phyloP scores from a whole-genome alignment of 2,888 invertebrate genomes.

The Lumbricus terrestris region DNA sequence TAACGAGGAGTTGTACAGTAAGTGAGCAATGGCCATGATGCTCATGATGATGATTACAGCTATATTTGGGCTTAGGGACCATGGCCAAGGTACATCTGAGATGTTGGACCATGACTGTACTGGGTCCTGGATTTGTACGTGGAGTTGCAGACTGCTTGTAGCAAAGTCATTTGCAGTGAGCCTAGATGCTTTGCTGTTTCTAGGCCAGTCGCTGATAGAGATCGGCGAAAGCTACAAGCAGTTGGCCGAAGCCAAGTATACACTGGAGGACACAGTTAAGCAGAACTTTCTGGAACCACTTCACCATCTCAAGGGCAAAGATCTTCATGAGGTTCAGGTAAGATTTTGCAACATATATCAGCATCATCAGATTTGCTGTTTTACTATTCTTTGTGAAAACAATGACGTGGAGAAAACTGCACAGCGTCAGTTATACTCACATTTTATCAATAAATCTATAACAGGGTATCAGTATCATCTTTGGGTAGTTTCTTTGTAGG shows the following conservation, averaged over 20 bases:
- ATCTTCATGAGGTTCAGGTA: slow-evolving; percentile 98
- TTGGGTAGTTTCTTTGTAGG: not conserved
- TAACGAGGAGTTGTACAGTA: too few species aligned
- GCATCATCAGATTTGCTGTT: not conserved
- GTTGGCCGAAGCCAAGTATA: slow-evolving; percentile 98
- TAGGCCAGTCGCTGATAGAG: slow-evolving; percentile 85
- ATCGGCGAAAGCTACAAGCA: slow-evolving; percentile 94
- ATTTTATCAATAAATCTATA: not conserved
- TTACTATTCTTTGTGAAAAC: not conserved
- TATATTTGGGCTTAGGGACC: too few species aligned
- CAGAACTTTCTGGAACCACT: slow-evolving; percentile 98
- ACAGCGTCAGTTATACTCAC: not conserved
- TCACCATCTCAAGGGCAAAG: slow-evolving; percentile 95
- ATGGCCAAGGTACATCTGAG: not conserved
- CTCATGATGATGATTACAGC: too few species aligned
- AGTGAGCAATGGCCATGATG: too few species aligned
- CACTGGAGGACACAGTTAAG: slow-evolving; percentile 97
- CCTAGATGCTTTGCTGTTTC: slow-evolving; percentile 34
- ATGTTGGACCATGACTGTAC: not conserved
- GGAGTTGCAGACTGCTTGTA: not conserved
- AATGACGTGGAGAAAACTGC: not conserved
- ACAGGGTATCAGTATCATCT: not conserved
- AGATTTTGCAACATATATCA: slow-evolving; percentile 48
- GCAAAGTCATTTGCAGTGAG: not conserved
- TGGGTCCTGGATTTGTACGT: not conserved